These are phyloP conservation scores for Allygus modestus DNA, from an alignment of 2,888 invertebrate genomes.

Conservation along the genomic window DNA sequence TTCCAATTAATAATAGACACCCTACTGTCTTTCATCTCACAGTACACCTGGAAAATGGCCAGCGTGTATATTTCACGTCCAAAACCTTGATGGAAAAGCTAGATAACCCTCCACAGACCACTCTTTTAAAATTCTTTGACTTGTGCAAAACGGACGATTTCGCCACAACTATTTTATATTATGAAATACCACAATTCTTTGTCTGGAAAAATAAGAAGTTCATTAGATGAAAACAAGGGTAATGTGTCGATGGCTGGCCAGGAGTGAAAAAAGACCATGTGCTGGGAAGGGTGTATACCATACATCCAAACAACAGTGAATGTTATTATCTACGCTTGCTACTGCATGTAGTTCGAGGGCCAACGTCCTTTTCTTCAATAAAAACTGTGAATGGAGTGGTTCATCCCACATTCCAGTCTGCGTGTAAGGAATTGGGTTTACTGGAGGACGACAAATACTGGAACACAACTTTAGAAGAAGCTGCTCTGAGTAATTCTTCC, in stretches of 20 bases:
- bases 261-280: conserved; percentile 68
- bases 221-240: conserved; percentile 16
- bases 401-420: conserved; percentile 73
- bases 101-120: conserved; percentile 15
- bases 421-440: conserved; percentile 72
- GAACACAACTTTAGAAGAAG: conserved; percentile 69
- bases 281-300: conserved; percentile 70
- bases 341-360: conserved; percentile 69
- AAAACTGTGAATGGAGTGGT: conserved; percentile 71
- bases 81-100: neutral
- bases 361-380: conserved; percentile 70
- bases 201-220: conserved; percentile 64
- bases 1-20: conserved; percentile 49
- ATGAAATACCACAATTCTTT: conserved; percentile 67
- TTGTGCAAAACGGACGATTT: conserved; percentile 51
- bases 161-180: conserved; percentile 66
- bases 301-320: conserved; percentile 69
- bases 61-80: conserved; percentile 38
- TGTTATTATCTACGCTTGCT: conserved; percentile 70
- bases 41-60: conserved; percentile 54
- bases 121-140: conserved; percentile 26
- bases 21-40: conserved; percentile 31
- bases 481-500: conserved; percentile 65
- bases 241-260: conserved; percentile 15
- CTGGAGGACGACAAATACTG: conserved; percentile 72